A percentile compares a stretch with the other conserved stretches of the same genome.
phyloP scores from a whole-genome alignment of 2,888 invertebrate genomes.

The Hyalella azteca region DNA sequence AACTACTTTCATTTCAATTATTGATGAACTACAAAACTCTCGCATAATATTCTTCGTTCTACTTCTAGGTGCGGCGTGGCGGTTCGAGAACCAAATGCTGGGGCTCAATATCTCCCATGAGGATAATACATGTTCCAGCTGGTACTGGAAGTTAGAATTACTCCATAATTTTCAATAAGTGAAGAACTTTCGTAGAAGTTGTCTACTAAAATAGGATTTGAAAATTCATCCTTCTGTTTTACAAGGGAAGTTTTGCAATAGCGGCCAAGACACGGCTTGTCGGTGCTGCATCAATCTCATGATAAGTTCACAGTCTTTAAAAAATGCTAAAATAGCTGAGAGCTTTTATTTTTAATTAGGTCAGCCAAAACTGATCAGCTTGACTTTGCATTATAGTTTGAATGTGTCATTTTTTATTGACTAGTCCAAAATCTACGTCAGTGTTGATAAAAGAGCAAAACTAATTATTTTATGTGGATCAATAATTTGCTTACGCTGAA shows the following conservation, averaged over 20 bases:
- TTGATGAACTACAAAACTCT: no score
- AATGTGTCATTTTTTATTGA: not conserved
- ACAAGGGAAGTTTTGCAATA: not conserved
- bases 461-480: no score
- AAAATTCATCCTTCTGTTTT: conserved; percentile 5
- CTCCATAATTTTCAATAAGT: not conserved
- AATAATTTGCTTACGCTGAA: no score
- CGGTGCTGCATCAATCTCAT: not conserved
- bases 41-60: no score
- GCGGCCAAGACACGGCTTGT: not conserved
- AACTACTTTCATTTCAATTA: no score
- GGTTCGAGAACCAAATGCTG: no score
- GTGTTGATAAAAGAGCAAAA: no score
- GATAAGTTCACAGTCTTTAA: not conserved
- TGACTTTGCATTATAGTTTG: not conserved
- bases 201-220: not conserved
- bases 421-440: no score
- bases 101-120: not conserved
- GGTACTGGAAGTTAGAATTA: not conserved
- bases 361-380: not conserved
- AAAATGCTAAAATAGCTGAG: not conserved
- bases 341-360: not conserved
- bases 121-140: not conserved
- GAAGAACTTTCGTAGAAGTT: not conserved
- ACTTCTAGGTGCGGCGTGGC: no score